Evolutionary conservation across 1,140 invertebrate species (phyloP).

Genomic region (Galleria mellonella): DNA sequence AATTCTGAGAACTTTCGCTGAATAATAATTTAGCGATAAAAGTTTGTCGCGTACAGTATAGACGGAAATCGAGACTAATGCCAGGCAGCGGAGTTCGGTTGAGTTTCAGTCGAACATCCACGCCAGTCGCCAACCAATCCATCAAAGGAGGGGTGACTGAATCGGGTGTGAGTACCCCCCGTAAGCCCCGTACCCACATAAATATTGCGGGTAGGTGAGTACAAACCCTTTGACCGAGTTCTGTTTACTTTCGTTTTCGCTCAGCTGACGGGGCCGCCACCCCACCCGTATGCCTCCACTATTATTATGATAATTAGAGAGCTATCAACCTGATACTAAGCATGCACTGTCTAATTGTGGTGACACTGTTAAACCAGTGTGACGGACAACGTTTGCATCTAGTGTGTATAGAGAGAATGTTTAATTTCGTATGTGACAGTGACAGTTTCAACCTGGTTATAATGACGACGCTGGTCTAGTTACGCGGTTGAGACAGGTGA

Average conservation of each 20-base stretch:
- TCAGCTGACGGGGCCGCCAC: conserved; percentile 70
- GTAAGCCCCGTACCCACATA: conserved; percentile 57
- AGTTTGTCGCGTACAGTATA: conserved; percentile 48
- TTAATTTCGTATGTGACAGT: neutral
- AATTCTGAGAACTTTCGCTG: conserved; percentile 61
- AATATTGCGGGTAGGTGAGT: conserved; percentile 73
- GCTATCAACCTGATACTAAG: conserved; percentile 47
- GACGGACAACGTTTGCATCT: neutral
- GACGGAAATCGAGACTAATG: conserved; percentile 61
- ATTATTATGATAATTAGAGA: conserved; percentile 72
- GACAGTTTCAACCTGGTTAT: neutral
- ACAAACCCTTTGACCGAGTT: conserved; percentile 76
- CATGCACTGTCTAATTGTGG: conserved; percentile 33
- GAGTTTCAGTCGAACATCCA: conserved; percentile 63
- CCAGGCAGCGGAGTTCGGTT: conserved; percentile 48
- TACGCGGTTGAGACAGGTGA: neutral
- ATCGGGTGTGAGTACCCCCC: conserved; percentile 55
- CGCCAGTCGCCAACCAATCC: conserved; percentile 68
- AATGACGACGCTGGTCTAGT: neutral
- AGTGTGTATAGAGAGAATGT: no score
- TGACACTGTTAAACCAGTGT: conserved; percentile 16
- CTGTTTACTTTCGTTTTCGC: conserved; percentile 76
- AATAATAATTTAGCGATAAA: conserved; percentile 63
- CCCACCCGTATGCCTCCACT: conserved; percentile 53
- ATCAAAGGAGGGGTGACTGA: conserved; percentile 65